Conservation (phyloP, 1,140 invertebrate genomes). For the Frieseomelitta varia region DNA sequence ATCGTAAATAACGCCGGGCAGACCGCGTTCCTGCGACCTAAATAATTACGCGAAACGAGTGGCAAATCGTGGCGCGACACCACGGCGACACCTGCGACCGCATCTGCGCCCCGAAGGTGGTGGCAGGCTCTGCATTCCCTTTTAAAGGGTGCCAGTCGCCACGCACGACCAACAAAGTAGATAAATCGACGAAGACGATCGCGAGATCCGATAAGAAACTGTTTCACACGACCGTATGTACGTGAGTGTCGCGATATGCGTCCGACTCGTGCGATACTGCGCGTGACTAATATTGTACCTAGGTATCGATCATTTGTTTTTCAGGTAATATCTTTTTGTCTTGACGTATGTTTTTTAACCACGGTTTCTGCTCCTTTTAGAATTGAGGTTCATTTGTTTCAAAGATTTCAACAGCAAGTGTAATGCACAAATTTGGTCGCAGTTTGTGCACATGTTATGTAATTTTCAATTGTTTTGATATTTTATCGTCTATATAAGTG, state of each 20-base stretch:
- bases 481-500: too few relatives aligned
- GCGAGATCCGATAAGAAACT: conserved; percentile 29
- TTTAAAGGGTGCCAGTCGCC: conserved; percentile 4
- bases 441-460: too few relatives aligned
- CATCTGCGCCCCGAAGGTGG: conserved; percentile 36
- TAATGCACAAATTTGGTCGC: too few relatives aligned
- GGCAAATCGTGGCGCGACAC: conserved; percentile 34
- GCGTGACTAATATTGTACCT: too few relatives aligned
- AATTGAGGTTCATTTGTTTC: too few relatives aligned
- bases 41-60: conserved; percentile 29
- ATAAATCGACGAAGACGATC: conserved; percentile 54
- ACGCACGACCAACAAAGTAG: conserved; percentile 43
- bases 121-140: background rate
- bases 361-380: too few relatives aligned
- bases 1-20: conserved; percentile 36
- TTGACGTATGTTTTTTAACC: too few relatives aligned
- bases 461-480: too few relatives aligned
- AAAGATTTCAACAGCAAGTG: too few relatives aligned
- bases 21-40: background rate
- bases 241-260: background rate
- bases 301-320: too few relatives aligned
- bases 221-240: background rate
- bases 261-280: background rate
- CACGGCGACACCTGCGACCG: conserved; percentile 23
- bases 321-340: too few relatives aligned